A percentile compares a stretch with the other conserved stretches of the same genome.
Evolutionary conservation across 2,113 vertebrate genomes (phyloP).

Genomic region (Rhynchomys soricoides): DNA sequence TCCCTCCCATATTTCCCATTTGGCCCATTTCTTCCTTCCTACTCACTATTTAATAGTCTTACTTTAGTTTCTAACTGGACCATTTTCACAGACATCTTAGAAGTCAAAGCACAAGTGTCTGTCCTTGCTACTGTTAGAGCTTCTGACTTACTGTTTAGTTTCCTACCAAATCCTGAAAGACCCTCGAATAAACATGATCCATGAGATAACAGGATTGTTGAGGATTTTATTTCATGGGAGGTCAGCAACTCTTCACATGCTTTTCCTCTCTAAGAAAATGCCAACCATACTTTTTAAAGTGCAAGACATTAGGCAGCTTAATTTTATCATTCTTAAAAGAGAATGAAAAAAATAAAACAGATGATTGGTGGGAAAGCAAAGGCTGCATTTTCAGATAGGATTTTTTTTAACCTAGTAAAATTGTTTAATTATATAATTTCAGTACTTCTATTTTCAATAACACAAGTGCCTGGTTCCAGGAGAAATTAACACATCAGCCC

Average conservation of each 20-base stretch:
- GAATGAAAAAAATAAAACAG: neutral
- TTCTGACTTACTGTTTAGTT: neutral
- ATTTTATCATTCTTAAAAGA: neutral
- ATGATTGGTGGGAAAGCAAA: neutral
- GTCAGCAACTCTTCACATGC: neutral
- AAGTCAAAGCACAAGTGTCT: neutral
- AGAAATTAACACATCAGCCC: neutral
- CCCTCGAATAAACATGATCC: neutral
- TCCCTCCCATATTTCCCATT: neutral
- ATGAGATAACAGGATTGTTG: neutral
- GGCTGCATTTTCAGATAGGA: neutral
- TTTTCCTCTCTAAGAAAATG: neutral
- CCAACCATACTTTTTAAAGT: constrained; percentile 40
- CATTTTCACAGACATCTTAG: neutral
- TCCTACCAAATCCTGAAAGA: neutral
- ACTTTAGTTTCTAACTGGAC: neutral
- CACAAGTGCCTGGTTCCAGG: neutral
- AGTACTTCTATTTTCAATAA: neutral
- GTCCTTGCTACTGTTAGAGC: neutral
- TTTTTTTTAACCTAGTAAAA: neutral
- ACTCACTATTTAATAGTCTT: neutral
- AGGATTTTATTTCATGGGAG: constrained; percentile 44
- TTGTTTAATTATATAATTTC: neutral
- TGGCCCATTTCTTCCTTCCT: neutral
- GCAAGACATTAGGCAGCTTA: neutral